These are phyloP conservation scores for Ochotona curzoniae DNA, from an alignment of 2,113 vertebrate genomes.

Conservation along the genomic window DNA sequence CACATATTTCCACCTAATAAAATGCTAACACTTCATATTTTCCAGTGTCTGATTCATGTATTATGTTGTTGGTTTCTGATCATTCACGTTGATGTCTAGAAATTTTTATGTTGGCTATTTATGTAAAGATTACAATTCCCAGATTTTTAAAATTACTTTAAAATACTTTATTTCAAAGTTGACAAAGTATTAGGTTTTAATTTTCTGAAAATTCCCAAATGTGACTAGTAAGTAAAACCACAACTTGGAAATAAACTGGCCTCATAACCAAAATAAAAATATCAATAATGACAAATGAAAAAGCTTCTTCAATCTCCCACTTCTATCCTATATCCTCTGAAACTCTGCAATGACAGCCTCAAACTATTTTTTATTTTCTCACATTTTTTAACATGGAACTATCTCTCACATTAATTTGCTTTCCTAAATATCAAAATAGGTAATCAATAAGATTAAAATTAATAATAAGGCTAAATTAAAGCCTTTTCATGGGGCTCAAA, in stretches of 20 bases:
- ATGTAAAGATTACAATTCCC: not conserved
- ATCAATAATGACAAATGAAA: not conserved
- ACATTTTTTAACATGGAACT: not conserved
- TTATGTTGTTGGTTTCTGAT: not conserved
- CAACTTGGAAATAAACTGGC: not conserved
- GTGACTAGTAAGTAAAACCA: not conserved
- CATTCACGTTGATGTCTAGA: conserved; percentile 83
- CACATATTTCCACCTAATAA: not conserved
- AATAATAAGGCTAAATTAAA: too few relatives aligned
- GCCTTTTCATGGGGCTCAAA: not conserved
- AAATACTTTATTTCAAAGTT: not conserved
- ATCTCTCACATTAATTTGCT: not conserved
- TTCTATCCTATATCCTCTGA: not conserved
- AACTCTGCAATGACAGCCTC: not conserved
- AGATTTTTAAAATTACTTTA: not conserved
- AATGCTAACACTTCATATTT: not conserved
- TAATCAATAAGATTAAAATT: not conserved
- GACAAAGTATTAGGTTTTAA: not conserved
- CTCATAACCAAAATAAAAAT: not conserved
- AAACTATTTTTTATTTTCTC: not conserved
- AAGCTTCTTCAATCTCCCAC: not conserved
- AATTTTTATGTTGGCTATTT: not conserved
- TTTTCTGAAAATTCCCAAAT: not conserved
- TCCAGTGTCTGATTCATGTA: too few relatives aligned
- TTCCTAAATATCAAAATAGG: conserved; percentile 2